These are phyloP conservation scores for Corella eumyota DNA, from an alignment of 23 tunicate species.

Conservation along the genomic window DNA sequence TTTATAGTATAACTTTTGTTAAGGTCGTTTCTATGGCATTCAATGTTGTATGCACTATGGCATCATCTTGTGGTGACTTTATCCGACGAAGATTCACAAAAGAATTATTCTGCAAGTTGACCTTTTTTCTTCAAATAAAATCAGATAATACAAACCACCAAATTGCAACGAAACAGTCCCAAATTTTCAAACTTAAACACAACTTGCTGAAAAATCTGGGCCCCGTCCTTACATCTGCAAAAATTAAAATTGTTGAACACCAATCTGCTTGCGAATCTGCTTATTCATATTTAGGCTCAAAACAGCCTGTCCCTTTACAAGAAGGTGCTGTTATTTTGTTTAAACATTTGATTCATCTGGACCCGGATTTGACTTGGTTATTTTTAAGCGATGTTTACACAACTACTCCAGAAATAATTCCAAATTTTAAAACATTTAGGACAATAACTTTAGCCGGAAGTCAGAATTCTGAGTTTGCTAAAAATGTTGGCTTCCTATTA, in stretches of 20 bases:
- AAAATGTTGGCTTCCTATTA: slow-evolving; percentile 8
- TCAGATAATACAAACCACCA: too few species aligned
- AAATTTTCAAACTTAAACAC: slow-evolving; percentile 20
- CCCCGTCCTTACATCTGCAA: slow-evolving; percentile 1
- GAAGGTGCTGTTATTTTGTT: slow-evolving; percentile 28
- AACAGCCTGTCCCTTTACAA: slow-evolving; percentile 19
- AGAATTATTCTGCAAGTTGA: slow-evolving; percentile 52
- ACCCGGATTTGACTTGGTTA: slow-evolving; percentile 27
- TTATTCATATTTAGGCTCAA: slow-evolving; percentile 8
- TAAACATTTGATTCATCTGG: slow-evolving; percentile 7
- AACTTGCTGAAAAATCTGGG: slow-evolving; percentile 19
- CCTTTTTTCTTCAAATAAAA: slow-evolving; percentile 27
- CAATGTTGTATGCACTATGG: slow-evolving; percentile 35
- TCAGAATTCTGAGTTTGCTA: slow-evolving; percentile 12
- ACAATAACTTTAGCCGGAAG: background rate
- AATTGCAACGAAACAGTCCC: too few species aligned
- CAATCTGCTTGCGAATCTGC: background rate
- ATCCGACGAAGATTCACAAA: slow-evolving; percentile 48
- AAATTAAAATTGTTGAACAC: slow-evolving; percentile 4
- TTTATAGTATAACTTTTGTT: background rate
- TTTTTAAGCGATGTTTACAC: slow-evolving; percentile 22
- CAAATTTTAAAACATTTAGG: background rate
- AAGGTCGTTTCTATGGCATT: slow-evolving; percentile 67
- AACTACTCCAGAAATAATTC: background rate
- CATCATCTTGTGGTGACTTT: slow-evolving; percentile 39